Evolutionary conservation across 2,113 vertebrate genomes (phyloP).

Genomic region (Sebastes schlegelii): DNA sequence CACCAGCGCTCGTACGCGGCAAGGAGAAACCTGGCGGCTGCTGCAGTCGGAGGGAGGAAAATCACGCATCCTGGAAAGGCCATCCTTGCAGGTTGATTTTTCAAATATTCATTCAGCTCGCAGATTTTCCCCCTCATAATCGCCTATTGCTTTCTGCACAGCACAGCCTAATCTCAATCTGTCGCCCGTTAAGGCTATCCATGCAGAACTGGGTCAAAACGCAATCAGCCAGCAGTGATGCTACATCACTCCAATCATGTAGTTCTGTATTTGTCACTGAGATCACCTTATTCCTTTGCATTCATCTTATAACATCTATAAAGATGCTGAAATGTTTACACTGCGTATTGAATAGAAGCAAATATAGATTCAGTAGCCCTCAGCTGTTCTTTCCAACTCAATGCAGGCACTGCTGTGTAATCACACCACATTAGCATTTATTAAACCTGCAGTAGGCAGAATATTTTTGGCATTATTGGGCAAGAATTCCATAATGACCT

Average conservation of each 20-base stretch:
- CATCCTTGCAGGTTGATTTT: conserved; percentile 81
- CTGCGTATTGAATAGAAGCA: not conserved
- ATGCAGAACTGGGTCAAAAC: conserved; percentile 73
- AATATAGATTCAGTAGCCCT: not conserved
- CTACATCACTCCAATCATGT: conserved; percentile 25
- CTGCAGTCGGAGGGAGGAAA: conserved; percentile 76
- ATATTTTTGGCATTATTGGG: too few species aligned
- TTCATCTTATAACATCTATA: not conserved
- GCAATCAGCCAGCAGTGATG: conserved; percentile 48
- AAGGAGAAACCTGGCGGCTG: conserved; percentile 77
- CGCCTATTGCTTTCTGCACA: conserved; percentile 13
- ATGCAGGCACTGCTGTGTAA: not conserved
- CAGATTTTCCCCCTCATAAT: not conserved
- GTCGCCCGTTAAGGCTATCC: conserved; percentile 50
- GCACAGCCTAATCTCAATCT: conserved; percentile 53
- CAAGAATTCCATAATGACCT: too few species aligned
- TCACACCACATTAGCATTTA: conserved; percentile 9
- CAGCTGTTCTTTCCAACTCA: not conserved
- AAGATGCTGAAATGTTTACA: not conserved
- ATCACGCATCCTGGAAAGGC: conserved; percentile 84
- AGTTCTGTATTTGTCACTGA: not conserved
- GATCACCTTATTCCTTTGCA: not conserved
- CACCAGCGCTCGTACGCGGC: conserved; percentile 52
- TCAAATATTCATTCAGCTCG: not conserved
- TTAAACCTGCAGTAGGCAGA: not conserved